These are phyloP conservation scores for Drosophila elegans DNA, from an alignment of 1,140 invertebrate genomes.

Conservation along the genomic window DNA sequence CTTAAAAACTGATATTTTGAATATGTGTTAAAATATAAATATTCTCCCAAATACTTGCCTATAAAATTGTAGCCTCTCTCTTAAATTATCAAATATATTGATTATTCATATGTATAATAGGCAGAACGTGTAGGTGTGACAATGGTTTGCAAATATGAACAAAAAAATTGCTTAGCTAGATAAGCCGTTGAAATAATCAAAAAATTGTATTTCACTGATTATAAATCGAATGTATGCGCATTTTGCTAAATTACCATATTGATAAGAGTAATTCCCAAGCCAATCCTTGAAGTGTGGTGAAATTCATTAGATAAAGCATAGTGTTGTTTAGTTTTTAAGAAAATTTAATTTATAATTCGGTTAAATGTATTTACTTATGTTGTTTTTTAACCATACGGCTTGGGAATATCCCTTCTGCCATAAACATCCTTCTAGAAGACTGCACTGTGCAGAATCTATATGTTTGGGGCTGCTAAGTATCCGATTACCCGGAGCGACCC, in stretches of 20 bases:
- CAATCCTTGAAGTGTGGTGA: not conserved
- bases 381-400: not conserved
- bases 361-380: too few species aligned
- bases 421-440: slow-evolving; percentile 9
- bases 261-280: slow-evolving; percentile 12
- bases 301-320: not conserved
- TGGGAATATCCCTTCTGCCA: too few species aligned
- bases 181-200: slow-evolving; percentile 9
- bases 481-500: slow-evolving; percentile 38
- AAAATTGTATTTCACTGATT: slow-evolving; percentile 19
- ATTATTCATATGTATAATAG: not conserved
- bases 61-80: not conserved
- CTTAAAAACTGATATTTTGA: not conserved
- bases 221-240: slow-evolving; percentile 1
- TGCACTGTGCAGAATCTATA: not conserved
- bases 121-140: slow-evolving; percentile 46
- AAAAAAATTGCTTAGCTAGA: slow-evolving; percentile 13
- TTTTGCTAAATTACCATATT: slow-evolving; percentile 18
- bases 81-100: too few species aligned
- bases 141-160: slow-evolving; percentile 60
- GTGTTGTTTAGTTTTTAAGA: too few species aligned
- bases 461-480: slow-evolving; percentile 20
- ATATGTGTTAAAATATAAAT: not conserved
- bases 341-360: too few species aligned
- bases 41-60: not conserved